Evolutionary conservation across 2,113 vertebrate species (phyloP).

Genomic region (Rhizomys pruinosus): DNA sequence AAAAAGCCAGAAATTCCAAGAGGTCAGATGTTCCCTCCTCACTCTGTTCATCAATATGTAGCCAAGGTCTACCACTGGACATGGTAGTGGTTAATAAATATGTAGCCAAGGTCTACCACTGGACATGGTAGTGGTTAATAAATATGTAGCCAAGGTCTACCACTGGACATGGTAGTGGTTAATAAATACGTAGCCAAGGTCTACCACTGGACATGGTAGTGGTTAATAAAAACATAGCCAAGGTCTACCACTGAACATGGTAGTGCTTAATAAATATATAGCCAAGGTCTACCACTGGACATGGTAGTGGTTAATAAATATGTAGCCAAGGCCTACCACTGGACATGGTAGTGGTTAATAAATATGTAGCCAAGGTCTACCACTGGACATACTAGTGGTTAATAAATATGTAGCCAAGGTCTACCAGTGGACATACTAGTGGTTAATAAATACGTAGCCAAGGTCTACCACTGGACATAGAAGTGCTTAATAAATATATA

Average conservation of each 20-base stretch:
- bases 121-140: neutral
- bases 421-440: neutral
- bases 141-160: neutral
- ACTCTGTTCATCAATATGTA: neutral
- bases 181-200: neutral
- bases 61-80: neutral
- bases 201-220: neutral
- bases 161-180: neutral
- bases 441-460: neutral
- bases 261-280: no score
- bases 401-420: neutral
- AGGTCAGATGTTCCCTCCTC: neutral
- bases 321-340: neutral
- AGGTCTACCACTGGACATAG: neutral
- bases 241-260: neutral
- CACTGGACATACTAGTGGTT: neutral
- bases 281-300: neutral
- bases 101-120: neutral
- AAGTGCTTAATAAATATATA: no score
- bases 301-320: neutral
- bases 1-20: neutral
- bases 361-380: neutral
- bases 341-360: neutral
- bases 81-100: neutral
- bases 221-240: no score